These are phyloP conservation scores for Dicaeum eximium DNA, from an alignment of 2,113 vertebrate species.

Conservation along the genomic window DNA sequence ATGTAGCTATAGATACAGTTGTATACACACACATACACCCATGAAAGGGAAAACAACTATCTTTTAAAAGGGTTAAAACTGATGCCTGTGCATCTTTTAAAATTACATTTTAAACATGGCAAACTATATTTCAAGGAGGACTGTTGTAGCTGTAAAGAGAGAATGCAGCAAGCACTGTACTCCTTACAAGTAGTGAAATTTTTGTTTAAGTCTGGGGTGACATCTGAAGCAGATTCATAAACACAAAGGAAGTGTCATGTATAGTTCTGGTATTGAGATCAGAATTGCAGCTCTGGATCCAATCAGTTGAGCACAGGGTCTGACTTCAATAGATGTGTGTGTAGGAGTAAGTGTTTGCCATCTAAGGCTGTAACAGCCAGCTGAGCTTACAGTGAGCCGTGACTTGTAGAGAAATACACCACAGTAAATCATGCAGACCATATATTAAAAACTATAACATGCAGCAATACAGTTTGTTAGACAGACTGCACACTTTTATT, in stretches of 20 bases:
- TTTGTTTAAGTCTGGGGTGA: background rate
- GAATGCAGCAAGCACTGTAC: background rate
- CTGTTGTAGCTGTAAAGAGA: background rate
- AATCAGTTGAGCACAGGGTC: background rate
- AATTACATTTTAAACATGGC: background rate
- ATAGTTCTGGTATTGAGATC: background rate
- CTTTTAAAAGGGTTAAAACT: background rate
- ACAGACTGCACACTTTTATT: background rate
- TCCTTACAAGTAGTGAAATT: background rate
- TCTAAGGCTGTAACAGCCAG: background rate
- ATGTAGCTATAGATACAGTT: background rate
- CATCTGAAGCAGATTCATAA: background rate
- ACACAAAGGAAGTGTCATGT: background rate
- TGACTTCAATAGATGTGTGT: background rate
- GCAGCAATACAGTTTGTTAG: background rate
- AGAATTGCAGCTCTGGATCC: constrained; percentile 16
- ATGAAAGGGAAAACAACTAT: background rate
- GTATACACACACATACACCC: background rate
- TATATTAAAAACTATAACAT: background rate
- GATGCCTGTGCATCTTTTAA: background rate
- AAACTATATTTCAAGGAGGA: background rate
- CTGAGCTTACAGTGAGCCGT: background rate
- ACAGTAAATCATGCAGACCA: background rate
- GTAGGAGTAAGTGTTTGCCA: background rate
- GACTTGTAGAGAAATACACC: background rate